Percentiles rank a stretch among this genome's conserved stretches.
phyloP scores from a whole-genome alignment of 2,797 vertebrate genomes.

The Neoniphon sammara region DNA sequence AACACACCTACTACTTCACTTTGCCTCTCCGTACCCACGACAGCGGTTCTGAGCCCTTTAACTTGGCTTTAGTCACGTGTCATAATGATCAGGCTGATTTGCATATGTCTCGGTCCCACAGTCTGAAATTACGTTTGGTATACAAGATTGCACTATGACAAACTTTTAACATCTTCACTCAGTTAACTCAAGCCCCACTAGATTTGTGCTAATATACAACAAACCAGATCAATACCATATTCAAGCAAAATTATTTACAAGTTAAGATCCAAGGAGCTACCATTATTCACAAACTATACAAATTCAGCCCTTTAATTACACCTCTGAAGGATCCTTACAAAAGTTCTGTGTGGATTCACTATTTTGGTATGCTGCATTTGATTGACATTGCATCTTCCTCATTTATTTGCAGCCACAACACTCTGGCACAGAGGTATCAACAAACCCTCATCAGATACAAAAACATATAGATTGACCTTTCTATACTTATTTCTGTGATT shows the following conservation, averaged over 20 bases:
- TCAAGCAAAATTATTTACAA: constrained; percentile 72
- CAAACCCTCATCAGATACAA: constrained; percentile 18
- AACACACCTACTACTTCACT: too few relatives aligned
- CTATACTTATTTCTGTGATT: constrained; percentile 20
- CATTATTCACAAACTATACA: constrained; percentile 75
- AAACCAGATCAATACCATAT: constrained; percentile 48
- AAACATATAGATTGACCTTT: neutral
- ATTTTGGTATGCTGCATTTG: constrained; percentile 38
- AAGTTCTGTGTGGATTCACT: constrained; percentile 21
- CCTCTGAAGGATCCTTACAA: constrained; percentile 40
- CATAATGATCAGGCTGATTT: neutral
- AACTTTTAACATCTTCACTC: constrained; percentile 50
- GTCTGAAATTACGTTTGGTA: constrained; percentile 19
- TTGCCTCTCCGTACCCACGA: too few relatives aligned
- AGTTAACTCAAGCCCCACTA: constrained; percentile 28
- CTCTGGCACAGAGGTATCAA: neutral
- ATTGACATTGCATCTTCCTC: constrained; percentile 21
- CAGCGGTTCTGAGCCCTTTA: too few relatives aligned
- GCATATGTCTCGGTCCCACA: neutral
- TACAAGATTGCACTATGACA: constrained; percentile 19
- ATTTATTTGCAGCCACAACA: constrained; percentile 18
- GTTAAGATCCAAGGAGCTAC: constrained; percentile 45
- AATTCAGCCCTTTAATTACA: constrained; percentile 73
- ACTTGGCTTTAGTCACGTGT: too few relatives aligned
- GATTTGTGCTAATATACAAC: constrained; percentile 57